Evolutionary conservation across 2,888 invertebrate species (phyloP).

Genomic region (Notodonta dromedarius): DNA sequence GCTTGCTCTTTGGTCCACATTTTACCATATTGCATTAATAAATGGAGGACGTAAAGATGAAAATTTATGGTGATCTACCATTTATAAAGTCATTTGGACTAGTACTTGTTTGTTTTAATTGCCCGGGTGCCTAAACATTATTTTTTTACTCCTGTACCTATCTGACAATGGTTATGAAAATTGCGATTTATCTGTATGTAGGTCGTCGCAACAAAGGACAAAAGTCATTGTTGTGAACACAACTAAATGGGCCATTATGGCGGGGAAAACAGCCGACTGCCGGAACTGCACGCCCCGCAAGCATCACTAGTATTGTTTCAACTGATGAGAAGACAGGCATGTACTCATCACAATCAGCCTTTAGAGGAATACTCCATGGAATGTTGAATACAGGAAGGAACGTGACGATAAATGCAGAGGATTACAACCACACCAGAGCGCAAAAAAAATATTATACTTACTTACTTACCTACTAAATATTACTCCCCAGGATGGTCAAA

Average conservation of each 20-base stretch:
- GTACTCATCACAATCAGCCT: background rate
- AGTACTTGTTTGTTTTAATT: too few species aligned
- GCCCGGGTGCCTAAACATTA: background rate
- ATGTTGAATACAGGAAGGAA: too few species aligned
- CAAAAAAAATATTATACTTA: too few species aligned
- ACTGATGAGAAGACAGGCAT: background rate
- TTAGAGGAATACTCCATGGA: background rate
- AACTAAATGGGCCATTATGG: constrained; percentile 10
- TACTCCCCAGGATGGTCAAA: too few species aligned
- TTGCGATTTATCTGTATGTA: background rate
- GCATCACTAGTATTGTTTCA: background rate
- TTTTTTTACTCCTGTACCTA: background rate
- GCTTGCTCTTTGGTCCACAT: background rate
- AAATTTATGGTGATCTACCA: background rate
- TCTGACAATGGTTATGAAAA: background rate
- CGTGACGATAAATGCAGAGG: too few species aligned
- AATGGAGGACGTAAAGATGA: too few species aligned
- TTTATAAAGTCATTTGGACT: background rate
- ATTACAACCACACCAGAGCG: too few species aligned
- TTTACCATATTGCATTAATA: too few species aligned
- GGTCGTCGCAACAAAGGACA: background rate
- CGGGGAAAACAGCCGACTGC: background rate
- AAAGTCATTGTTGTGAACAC: constrained; percentile 7
- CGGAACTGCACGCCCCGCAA: background rate
- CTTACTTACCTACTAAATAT: too few species aligned